Percentiles rank a stretch among this genome's conserved stretches.
Evolutionary conservation across 2,113 vertebrate species (phyloP).

Genomic region (Hypomesus transpacificus): DNA sequence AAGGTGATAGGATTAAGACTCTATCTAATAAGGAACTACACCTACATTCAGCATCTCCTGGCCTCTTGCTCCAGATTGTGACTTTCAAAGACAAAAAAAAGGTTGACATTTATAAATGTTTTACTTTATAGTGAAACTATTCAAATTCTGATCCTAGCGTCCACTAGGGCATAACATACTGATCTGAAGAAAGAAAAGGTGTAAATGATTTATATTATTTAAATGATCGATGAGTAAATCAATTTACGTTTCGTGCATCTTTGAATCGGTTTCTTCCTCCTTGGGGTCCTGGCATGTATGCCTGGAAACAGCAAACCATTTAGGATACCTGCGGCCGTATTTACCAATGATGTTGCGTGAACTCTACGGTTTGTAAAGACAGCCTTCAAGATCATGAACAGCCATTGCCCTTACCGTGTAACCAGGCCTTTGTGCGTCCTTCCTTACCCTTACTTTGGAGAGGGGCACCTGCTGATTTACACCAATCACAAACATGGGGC

Average conservation of each 20-base stretch:
- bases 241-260: constrained; percentile 51
- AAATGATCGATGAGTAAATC: background rate
- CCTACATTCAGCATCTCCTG: constrained; percentile 58
- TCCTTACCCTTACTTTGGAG: constrained; percentile 54
- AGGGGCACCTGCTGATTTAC: constrained; percentile 28
- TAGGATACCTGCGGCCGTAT: accelerated
- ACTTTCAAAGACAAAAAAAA: constrained; percentile 30
- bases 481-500: no score
- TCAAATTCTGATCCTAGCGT: constrained; percentile 12
- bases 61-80: constrained; percentile 56
- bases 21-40: constrained; percentile 3
- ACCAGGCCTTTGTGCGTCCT: constrained; percentile 42
- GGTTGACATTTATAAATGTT: background rate
- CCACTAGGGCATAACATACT: background rate
- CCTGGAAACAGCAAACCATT: constrained; percentile 42
- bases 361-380: background rate
- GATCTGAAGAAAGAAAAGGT: background rate
- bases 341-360: no score
- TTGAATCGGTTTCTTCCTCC: constrained; percentile 51
- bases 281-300: constrained; percentile 61
- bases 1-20: background rate
- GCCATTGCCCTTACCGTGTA: constrained; percentile 54
- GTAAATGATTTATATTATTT: background rate
- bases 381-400: background rate
- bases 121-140: constrained; percentile 3